A percentile compares a stretch with the other conserved stretches of the same genome.
phyloP scores from a whole-genome alignment of 2,113 vertebrate genomes.

The Nerophis ophidion region DNA sequence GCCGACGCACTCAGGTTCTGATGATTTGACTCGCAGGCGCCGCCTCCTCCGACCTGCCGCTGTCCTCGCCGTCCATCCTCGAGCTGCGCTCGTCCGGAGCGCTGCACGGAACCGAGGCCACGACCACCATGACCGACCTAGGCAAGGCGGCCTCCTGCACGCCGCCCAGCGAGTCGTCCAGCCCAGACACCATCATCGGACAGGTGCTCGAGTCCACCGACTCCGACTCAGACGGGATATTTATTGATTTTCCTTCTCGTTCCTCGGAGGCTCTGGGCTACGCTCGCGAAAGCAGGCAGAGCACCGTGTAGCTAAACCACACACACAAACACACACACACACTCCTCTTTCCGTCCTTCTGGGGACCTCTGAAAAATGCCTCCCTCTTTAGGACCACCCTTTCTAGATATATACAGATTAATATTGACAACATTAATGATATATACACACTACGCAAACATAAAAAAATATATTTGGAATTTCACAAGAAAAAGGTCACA shows the following conservation, averaged over 20 bases:
- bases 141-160: slow-evolving; percentile 70
- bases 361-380: too few relatives aligned
- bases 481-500: too few relatives aligned
- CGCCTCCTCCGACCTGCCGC: slow-evolving; percentile 39
- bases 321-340: not conserved
- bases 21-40: slow-evolving; percentile 42
- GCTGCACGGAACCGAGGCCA: slow-evolving; percentile 62
- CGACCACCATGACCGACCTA: slow-evolving; percentile 66
- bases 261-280: slow-evolving; percentile 55
- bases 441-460: too few relatives aligned
- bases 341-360: too few relatives aligned
- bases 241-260: slow-evolving; percentile 85
- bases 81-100: slow-evolving; percentile 62
- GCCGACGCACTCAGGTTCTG: too few relatives aligned
- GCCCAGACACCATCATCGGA: slow-evolving; percentile 88
- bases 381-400: too few relatives aligned
- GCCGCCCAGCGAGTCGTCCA: slow-evolving; percentile 78
- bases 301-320: slow-evolving; percentile 54
- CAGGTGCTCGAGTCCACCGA: slow-evolving; percentile 85
- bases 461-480: too few relatives aligned
- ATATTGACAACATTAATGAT: too few relatives aligned
- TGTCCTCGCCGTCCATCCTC: slow-evolving; percentile 61
- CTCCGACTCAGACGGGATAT: slow-evolving; percentile 90
- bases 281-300: slow-evolving; percentile 56
- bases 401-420: too few relatives aligned